A percentile compares a stretch with the other conserved stretches of the same genome.
Conservation (phyloP, 2,888 invertebrate species). For the Leistus spinibarbis region DNA sequence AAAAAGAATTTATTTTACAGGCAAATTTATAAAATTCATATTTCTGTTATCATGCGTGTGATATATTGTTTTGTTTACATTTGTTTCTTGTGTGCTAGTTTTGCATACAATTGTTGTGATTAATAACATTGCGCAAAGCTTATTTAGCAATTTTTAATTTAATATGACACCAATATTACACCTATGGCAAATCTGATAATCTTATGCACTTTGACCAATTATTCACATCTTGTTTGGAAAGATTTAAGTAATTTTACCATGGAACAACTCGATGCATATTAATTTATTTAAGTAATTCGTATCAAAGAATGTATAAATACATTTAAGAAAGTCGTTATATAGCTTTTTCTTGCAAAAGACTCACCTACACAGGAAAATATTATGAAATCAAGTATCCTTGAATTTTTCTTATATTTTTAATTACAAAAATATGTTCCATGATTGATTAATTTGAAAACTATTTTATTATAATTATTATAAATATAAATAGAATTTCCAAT, state of each 20-base stretch:
- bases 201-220: background rate
- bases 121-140: conserved; percentile 20
- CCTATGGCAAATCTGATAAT: background rate
- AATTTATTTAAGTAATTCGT: background rate
- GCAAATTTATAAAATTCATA: too few relatives aligned
- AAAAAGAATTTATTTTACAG: background rate
- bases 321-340: background rate
- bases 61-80: conserved; percentile 24
- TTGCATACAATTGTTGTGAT: conserved; percentile 13
- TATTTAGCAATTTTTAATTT: conserved; percentile 19
- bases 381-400: background rate
- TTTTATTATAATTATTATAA: background rate
- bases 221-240: background rate
- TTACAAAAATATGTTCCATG: background rate
- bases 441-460: background rate
- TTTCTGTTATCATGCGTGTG: background rate
- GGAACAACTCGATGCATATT: background rate
- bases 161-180: background rate
- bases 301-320: background rate
- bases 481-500: background rate
- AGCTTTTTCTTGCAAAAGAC: background rate
- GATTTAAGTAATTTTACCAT: conserved; percentile 9
- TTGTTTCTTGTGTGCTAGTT: conserved; percentile 24
- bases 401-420: background rate
- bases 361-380: background rate